A percentile compares a stretch with the other conserved stretches of the same genome.
phyloP scores from a whole-genome alignment of 2,888 invertebrate species.

The Noctua fimbriata region DNA sequence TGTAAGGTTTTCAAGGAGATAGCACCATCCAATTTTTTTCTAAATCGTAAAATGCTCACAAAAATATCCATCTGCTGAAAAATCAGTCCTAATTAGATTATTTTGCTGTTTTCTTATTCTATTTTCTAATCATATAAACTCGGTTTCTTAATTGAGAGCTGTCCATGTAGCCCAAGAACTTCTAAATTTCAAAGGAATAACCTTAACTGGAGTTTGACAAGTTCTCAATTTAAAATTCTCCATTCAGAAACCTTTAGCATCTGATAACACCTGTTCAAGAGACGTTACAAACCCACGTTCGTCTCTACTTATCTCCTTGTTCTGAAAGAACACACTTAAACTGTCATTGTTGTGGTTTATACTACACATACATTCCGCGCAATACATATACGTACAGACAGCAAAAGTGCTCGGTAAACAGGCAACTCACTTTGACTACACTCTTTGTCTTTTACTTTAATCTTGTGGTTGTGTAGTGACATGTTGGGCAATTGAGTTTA shows the following conservation, averaged over 20 bases:
- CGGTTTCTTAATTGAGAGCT: neutral
- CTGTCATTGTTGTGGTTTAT: conserved; percentile 14
- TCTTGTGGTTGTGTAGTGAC: neutral
- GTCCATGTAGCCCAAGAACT: no score
- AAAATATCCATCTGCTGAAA: neutral
- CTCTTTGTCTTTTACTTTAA: neutral
- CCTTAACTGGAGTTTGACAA: neutral
- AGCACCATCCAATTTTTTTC: neutral
- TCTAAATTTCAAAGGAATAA: neutral
- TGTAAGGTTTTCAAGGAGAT: neutral
- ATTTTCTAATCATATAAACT: neutral
- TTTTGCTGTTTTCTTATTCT: neutral
- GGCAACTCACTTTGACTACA: neutral
- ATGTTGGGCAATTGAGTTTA: neutral
- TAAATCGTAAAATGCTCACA: neutral
- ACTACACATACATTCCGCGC: neutral
- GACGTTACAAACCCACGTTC: neutral
- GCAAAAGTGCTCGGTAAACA: neutral
- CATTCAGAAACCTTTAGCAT: neutral
- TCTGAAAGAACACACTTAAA: conserved; percentile 27
- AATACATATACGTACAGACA: neutral
- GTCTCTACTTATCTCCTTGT: conserved; percentile 23
- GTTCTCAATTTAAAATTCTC: neutral
- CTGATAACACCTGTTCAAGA: neutral
- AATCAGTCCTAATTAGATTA: neutral